Percentiles rank a stretch among this genome's conserved stretches.
Evolutionary conservation across 2,113 vertebrate species (phyloP).

Genomic region (Halcyon malimbica): DNA sequence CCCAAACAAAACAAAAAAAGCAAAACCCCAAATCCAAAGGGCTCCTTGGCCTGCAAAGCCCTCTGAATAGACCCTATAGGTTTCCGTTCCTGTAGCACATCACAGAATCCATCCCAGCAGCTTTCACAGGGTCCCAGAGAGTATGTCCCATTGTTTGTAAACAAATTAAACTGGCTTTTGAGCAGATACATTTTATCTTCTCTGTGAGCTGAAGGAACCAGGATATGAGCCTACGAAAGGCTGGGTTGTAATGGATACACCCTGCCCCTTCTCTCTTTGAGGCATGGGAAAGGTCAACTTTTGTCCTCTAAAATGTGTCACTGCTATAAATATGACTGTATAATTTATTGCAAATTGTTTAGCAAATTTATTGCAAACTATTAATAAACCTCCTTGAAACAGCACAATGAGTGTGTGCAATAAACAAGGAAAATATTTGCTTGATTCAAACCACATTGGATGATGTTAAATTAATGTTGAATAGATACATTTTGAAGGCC

Average conservation of each 20-base stretch:
- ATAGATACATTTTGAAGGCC: conserved; percentile 61
- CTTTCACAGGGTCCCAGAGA: neutral
- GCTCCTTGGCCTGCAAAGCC: neutral
- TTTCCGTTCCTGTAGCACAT: conserved; percentile 18
- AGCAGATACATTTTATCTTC: conserved; percentile 44
- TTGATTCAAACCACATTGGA: conserved; percentile 75
- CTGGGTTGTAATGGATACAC: conserved; percentile 59
- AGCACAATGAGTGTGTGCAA: conserved; percentile 64
- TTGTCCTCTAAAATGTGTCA: conserved; percentile 76
- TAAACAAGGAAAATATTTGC: conserved; percentile 76
- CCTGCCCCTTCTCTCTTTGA: conserved; percentile 70
- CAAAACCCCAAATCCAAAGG: neutral
- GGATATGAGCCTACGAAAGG: conserved; percentile 48
- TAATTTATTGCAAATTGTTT: conserved; percentile 77
- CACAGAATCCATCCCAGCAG: neutral
- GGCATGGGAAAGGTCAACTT: conserved; percentile 77
- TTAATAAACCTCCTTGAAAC: conserved; percentile 73
- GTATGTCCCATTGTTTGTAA: conserved; percentile 42
- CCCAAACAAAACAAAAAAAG: neutral
- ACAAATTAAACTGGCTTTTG: conserved; percentile 16
- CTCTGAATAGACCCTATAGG: neutral
- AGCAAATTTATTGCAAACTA: conserved; percentile 75
- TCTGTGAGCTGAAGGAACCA: conserved; percentile 41
- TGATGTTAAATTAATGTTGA: conserved; percentile 61
- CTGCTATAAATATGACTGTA: conserved; percentile 74